A percentile compares a stretch with the other conserved stretches of the same genome.
These are phyloP conservation scores for Tolmerus cingulatus DNA, from an alignment of 2,888 invertebrate genomes.

Conservation along the genomic window DNA sequence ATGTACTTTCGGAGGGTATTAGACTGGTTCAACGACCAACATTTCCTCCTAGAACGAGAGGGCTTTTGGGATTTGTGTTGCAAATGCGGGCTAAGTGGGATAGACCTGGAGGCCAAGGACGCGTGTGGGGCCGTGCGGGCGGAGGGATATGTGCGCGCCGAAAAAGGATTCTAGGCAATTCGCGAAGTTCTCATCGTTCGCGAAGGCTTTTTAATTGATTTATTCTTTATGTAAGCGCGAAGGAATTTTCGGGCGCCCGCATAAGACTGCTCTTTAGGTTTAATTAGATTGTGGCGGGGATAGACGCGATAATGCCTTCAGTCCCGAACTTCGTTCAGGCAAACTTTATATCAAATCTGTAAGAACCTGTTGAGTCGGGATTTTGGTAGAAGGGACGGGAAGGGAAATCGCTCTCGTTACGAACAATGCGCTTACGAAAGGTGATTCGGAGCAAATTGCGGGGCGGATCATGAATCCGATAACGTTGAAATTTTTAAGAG, in stretches of 20 bases:
- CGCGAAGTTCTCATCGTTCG: background rate
- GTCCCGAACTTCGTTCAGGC: background rate
- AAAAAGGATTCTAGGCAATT: background rate
- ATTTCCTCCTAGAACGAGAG: background rate
- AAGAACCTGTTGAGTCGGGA: background rate
- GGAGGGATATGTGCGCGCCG: background rate
- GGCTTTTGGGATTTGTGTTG: background rate
- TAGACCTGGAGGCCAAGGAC: background rate
- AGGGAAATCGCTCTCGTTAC: background rate
- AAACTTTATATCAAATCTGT: background rate
- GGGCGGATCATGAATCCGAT: background rate
- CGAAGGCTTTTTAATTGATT: slow-evolving; percentile 27
- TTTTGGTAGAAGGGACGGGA: background rate
- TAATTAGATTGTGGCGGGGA: background rate
- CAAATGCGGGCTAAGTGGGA: slow-evolving; percentile 1
- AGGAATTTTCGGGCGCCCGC: background rate
- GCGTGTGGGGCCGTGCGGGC: background rate
- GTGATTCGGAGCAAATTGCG: background rate
- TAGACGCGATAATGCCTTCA: background rate
- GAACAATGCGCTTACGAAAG: background rate
- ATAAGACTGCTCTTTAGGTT: background rate
- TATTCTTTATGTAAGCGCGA: background rate
- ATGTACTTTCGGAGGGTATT: slow-evolving; percentile 6
- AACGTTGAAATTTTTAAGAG: background rate
- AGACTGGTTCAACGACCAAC: background rate